These are phyloP conservation scores for Ctenopoma kingsleyae DNA, from an alignment of 2,797 vertebrate genomes.

Conservation along the genomic window DNA sequence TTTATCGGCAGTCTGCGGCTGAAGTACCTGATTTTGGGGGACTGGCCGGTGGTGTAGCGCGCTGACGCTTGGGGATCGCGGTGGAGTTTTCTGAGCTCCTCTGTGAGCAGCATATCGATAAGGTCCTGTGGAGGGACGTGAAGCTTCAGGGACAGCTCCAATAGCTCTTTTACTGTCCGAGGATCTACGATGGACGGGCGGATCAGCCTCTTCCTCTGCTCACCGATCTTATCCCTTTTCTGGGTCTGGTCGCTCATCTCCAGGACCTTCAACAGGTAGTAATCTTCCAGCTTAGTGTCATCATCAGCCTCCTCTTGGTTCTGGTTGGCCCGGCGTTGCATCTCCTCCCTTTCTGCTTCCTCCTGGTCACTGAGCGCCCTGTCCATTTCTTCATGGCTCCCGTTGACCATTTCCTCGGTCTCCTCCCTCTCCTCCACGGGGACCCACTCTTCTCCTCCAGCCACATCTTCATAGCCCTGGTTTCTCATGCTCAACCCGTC, in stretches of 20 bases:
- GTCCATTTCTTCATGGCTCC: slow-evolving; percentile 92
- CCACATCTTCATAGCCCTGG: slow-evolving; percentile 93
- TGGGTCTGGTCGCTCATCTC: slow-evolving; percentile 85
- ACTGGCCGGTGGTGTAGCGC: slow-evolving; percentile 84
- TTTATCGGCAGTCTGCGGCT: slow-evolving; percentile 84
- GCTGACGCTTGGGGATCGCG: slow-evolving; percentile 81
- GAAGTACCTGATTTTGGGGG: slow-evolving; percentile 86
- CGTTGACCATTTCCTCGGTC: slow-evolving; percentile 92
- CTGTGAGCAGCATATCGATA: slow-evolving; percentile 93
- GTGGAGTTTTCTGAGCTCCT: slow-evolving; percentile 90
- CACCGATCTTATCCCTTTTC: slow-evolving; percentile 81
- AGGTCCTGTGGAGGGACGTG: slow-evolving; percentile 97
- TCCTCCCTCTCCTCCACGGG: slow-evolving; percentile 95
- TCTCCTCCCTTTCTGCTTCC: slow-evolving; percentile 79
- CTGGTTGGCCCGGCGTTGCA: slow-evolving; percentile 85
- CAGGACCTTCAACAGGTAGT: slow-evolving; percentile 91
- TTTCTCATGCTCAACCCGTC: slow-evolving; percentile 89
- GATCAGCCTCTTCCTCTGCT: slow-evolving; percentile 86
- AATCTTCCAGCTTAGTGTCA: slow-evolving; percentile 91
- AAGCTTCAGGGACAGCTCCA: slow-evolving; percentile 94
- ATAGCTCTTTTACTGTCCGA: slow-evolving; percentile 91
- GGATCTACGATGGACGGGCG: slow-evolving; percentile 88
- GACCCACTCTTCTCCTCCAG: slow-evolving; percentile 96
- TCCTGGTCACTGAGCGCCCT: slow-evolving; percentile 84
- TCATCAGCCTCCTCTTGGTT: slow-evolving; percentile 88